phyloP scores from a whole-genome alignment of 1,140 invertebrate species.

The Cydia strobilella region DNA sequence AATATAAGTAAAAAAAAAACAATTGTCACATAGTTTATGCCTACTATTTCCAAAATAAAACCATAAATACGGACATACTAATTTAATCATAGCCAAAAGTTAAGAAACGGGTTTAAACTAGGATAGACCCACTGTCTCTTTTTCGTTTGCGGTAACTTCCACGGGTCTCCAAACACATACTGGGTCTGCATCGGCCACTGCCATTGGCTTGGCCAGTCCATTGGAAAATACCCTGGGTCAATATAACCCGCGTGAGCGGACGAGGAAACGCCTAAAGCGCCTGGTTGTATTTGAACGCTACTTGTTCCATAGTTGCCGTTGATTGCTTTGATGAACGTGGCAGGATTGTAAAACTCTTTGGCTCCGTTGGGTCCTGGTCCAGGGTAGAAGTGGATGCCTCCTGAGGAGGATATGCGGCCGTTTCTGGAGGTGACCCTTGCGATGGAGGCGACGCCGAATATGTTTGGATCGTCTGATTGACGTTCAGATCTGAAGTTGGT shows the following conservation, averaged over 20 bases:
- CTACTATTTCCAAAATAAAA: neutral
- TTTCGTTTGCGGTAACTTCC: conserved; percentile 24
- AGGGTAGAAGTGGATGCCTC: conserved; percentile 49
- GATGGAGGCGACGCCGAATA: conserved; percentile 51
- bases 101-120: conserved; percentile 51
- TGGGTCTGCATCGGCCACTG: neutral
- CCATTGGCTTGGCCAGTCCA: conserved; percentile 10
- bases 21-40: too few species aligned
- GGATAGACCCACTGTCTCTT: conserved; percentile 44
- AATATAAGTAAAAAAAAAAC: too few species aligned
- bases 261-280: conserved; percentile 45
- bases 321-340: conserved; percentile 43
- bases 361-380: conserved; percentile 24
- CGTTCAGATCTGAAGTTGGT: neutral
- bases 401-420: conserved; percentile 50
- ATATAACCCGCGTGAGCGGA: conserved; percentile 36
- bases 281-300: conserved; percentile 46
- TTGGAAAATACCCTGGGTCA: conserved; percentile 30
- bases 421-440: conserved; percentile 49
- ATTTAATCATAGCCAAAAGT: conserved; percentile 46
- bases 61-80: neutral
- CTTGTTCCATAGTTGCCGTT: conserved; percentile 41
- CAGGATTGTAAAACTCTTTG: conserved; percentile 33
- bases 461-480: conserved; percentile 33
- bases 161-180: conserved; percentile 32